These are phyloP conservation scores for Xiphophorus couchianus DNA, from an alignment of 2,113 vertebrate genomes.

Conservation along the genomic window DNA sequence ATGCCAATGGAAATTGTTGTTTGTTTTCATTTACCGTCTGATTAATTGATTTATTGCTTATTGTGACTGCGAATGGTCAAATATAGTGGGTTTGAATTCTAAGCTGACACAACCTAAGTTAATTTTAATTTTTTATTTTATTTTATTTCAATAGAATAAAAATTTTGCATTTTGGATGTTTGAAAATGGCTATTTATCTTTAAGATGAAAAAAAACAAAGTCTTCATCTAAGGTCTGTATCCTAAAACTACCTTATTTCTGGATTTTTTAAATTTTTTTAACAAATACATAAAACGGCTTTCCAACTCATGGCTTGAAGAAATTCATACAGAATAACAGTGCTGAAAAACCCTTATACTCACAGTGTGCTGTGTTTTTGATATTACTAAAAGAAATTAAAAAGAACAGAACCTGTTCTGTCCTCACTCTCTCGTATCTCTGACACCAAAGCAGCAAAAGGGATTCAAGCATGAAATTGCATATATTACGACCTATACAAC, in stretches of 20 bases:
- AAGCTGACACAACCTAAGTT: too few relatives aligned
- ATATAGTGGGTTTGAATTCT: too few relatives aligned
- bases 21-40: too few relatives aligned
- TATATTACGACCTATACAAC: slow-evolving; percentile 38
- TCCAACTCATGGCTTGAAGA: too few relatives aligned
- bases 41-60: too few relatives aligned
- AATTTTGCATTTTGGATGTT: not conserved
- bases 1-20: too few relatives aligned
- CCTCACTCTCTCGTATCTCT: slow-evolving; percentile 10
- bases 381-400: slow-evolving; percentile 14
- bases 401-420: slow-evolving; percentile 28
- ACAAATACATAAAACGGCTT: not conserved
- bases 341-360: too few relatives aligned
- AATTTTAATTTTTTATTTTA: too few relatives aligned
- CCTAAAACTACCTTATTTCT: not conserved
- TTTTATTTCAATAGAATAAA: too few relatives aligned
- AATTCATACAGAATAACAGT: not conserved
- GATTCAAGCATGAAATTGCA: slow-evolving; percentile 41
- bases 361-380: not conserved
- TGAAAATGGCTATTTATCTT: not conserved
- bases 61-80: too few relatives aligned
- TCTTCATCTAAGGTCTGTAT: not conserved
- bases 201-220: not conserved
- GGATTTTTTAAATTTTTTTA: not conserved
- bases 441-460: slow-evolving; percentile 31